Base-by-base conservation (phyloP, 2,113 vertebrate species). In the Gopherus flavomarginatus region DNA sequence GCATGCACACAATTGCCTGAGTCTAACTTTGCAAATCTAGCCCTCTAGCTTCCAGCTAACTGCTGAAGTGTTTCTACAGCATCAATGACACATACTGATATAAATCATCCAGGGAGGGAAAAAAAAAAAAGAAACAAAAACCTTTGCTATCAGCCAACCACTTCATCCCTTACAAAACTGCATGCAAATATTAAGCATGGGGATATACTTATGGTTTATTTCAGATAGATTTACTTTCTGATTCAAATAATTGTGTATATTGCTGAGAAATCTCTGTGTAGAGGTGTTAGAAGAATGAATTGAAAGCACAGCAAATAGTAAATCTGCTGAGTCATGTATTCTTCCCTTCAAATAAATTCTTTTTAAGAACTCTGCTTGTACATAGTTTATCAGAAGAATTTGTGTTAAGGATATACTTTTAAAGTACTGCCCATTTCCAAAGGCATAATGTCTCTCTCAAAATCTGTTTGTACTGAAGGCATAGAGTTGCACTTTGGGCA, bases 261-360 rank as follows among this genome's bases (percentile, higher is more conserved):
- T 98, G 94, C 96, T 97, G 86, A 97, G 93, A 97, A 98, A 96
- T 94, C 92, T 97, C 98, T 97, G 94, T 83, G 81, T 85, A 94
- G 97, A 98, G 97, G 98, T 98, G 98, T 98, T 97, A 96, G 95
- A 92, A 91, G 96, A 98, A 97, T 95, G 97, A 98, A 97, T 94
- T 95, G 96, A 98, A 98, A 98, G 92, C 94, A 97, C 90, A 97
- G 96, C 97, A 98, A 98, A 96, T 96, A 97, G 96, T 98, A 98
- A 98, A 98, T 98, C 97, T 97, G 62, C 81, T 54, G 83, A 52
- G 53, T 86, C 47, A 3, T n/a, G 86, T 29, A 93, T 93, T 77
- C 50, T 85, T 75, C 93, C 86, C 95, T 95, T 97, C 94, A 96
- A 91, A 92, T 29, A 79, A 0, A 0, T 85, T 94, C 27, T 85